Evolutionary conservation across 2,797 vertebrate species (phyloP).

Genomic region (Sphaeramia orbicularis): DNA sequence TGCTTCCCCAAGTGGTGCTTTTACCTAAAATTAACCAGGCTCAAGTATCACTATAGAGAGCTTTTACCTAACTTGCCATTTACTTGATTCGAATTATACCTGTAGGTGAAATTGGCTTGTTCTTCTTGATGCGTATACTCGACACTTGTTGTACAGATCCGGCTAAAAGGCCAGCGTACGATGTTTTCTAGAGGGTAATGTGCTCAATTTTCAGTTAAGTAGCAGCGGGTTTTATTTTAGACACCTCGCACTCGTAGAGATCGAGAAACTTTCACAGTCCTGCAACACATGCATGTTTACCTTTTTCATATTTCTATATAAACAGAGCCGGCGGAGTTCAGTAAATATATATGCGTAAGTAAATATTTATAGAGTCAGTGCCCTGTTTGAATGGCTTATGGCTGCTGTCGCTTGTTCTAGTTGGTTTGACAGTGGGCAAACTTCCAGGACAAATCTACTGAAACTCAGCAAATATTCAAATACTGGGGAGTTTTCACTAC

Average conservation of each 20-base stretch:
- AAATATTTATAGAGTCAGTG: too few species aligned
- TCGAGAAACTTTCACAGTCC: neutral
- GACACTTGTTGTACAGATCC: slow-evolving; percentile 19
- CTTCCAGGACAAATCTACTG: too few species aligned
- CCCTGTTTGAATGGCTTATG: too few species aligned
- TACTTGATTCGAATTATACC: slow-evolving; percentile 25
- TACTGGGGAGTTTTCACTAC: too few species aligned
- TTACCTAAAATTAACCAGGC: slow-evolving; percentile 30
- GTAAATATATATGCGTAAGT: too few species aligned
- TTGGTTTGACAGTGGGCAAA: too few species aligned
- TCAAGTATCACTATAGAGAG: slow-evolving; percentile 42
- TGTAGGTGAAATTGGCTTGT: slow-evolving; percentile 18
- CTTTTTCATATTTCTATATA: neutral
- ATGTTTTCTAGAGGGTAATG: slow-evolving; percentile 14
- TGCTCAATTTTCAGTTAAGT: slow-evolving; percentile 9
- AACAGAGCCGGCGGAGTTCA: too few species aligned
- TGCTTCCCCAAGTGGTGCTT: slow-evolving; percentile 46
- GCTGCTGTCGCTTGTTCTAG: too few species aligned
- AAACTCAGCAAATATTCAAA: too few species aligned
- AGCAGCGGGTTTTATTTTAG: slow-evolving; percentile 21
- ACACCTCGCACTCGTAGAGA: slow-evolving; percentile 2
- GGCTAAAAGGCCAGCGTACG: slow-evolving; percentile 11
- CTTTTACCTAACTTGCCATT: slow-evolving; percentile 36
- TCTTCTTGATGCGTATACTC: slow-evolving; percentile 8
- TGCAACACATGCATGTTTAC: neutral